Base-by-base conservation (phyloP, 2,113 vertebrate genomes). In the Poecile atricapillus region DNA sequence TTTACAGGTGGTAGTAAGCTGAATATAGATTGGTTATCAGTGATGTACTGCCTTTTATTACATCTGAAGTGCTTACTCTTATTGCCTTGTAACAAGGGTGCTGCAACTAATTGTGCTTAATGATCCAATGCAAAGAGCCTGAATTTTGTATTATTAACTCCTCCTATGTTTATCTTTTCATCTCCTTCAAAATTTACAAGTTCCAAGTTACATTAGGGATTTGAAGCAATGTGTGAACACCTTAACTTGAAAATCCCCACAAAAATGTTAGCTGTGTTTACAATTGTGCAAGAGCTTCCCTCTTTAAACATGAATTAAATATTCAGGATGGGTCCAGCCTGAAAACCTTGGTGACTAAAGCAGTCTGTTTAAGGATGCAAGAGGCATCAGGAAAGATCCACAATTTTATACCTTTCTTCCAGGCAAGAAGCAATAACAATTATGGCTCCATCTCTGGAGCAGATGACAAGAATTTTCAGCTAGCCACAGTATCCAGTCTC, bases 1-100 rank as follows among this genome's bases (percentile, higher is more conserved):
- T 97, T 97, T 97, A 97, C 77, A 97, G 95, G 95, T 97, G 71
- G 78, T 94, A 85, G 92, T 76, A 96, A 91, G 78, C 52, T 96
- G 97, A 95, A 94, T 97, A 94, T 96, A 96, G 93, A 97, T 87
- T 88, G 86, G 83, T 83, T 97, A 70, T 94, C 96, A 95, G 41
- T 8, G 3, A 71, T 63, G 79, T 65, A 83, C 52, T 85, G 52
- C 93, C 75, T 96, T 94, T 88, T 95, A 63, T 91, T 92, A 39
- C 49, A 84, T 90, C 58, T 88, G 55, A 67, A 95, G 59, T 70
- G 69, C 46, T 95, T 82, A 83, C 91, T 96, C 81, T 79, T 97
- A 80, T 14, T 95, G 53, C 33, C 67, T 62, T 88, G 27, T 92
- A 94, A 90, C 13, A 91, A 90, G 81, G 75, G 15, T 84, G 63